Evolutionary conservation across 2,888 invertebrate species (phyloP), one percentile per base, ranked within the genome.

Genomic region (Acrocera orbiculus): DNA sequence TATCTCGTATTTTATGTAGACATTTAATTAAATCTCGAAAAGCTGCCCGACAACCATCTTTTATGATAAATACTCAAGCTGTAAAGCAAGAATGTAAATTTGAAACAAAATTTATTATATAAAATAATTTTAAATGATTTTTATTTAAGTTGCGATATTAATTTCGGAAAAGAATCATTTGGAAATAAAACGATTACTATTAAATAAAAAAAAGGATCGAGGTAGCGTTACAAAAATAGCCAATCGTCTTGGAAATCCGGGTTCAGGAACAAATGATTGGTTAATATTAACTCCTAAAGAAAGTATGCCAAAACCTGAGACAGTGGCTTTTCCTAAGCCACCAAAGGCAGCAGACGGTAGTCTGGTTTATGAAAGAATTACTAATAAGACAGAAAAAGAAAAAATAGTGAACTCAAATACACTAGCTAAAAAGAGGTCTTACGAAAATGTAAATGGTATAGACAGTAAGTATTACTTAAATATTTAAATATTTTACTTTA

Each of bases 291-390:
- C 61, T 41, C 58, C 59, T 32, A 60, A 58, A 51, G 61, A 61
- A 42, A 70, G 74, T 62, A 70, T 86, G 63, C 87, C 87, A 42
- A 70, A 70, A 61, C 83, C 85, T 23, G 73, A 73, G 46, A 73
- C 76, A 53, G 73, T 81, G 45, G 81, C 80, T 49, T 90, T 85
- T 63, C 89, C 89, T 34, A 81, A 83, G 60, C 89, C 89, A 43
- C 87, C 87, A 30, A 86, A 85, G 61, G 87, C 80, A 38, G 78
- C 62, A 66, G 82, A 89, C 58, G 89, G 87, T 47, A 85, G 85
- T 60, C 65, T 89, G 43, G 56, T 87, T 46, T 87, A 87, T 58
- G 87, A 87, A 55, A 72, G 82, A 50, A 76, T 87, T 49, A 73
- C 80, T 43, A 85, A 83, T 47, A 83, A 85, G 53, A 63, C 69